Conservation (phyloP, 2,797 vertebrate genomes). For the Neomorphus geoffroyi region DNA sequence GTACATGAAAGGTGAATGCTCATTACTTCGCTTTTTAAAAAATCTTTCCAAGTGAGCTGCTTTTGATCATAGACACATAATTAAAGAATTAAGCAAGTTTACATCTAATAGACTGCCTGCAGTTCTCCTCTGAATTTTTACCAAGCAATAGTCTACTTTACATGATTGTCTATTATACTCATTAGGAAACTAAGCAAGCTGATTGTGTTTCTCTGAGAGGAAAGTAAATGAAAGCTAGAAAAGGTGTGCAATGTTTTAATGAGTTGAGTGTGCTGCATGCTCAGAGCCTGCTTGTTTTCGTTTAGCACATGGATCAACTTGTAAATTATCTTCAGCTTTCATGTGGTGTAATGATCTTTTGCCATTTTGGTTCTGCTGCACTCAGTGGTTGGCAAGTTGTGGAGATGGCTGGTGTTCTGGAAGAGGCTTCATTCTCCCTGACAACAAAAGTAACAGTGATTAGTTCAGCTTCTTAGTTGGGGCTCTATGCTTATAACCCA, state of each 20-base stretch:
- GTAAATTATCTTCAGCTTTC: constrained; percentile 58
- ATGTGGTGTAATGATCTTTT: background rate
- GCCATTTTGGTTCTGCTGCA: constrained; percentile 20
- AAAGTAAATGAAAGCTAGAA: constrained; percentile 72
- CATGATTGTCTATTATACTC: constrained; percentile 83
- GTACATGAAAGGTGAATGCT: constrained; percentile 30
- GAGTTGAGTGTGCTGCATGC: constrained; percentile 79
- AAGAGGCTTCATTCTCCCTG: constrained; percentile 44
- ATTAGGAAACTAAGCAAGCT: constrained; percentile 81
- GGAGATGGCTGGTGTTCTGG: constrained; percentile 21
- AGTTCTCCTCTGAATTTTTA: constrained; percentile 55
- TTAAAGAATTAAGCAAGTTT: constrained; percentile 73
- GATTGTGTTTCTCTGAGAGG: constrained; percentile 78
- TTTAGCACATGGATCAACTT: constrained; percentile 55
- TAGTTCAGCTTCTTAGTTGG: constrained; percentile 67
- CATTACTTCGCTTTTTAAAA: constrained; percentile 14
- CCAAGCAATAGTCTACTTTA: constrained; percentile 56
- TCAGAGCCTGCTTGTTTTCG: constrained; percentile 40
- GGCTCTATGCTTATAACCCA: constrained; percentile 47
- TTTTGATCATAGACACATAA: constrained; percentile 70
- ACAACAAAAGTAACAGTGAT: constrained; percentile 60
- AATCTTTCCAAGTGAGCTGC: constrained; percentile 56
- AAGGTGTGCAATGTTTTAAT: constrained; percentile 81
- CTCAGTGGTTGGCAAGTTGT: constrained; percentile 20
- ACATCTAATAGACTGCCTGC: constrained; percentile 65